Base-by-base conservation (phyloP, 1,140 invertebrate species). In the Euglossa dilemma region DNA sequence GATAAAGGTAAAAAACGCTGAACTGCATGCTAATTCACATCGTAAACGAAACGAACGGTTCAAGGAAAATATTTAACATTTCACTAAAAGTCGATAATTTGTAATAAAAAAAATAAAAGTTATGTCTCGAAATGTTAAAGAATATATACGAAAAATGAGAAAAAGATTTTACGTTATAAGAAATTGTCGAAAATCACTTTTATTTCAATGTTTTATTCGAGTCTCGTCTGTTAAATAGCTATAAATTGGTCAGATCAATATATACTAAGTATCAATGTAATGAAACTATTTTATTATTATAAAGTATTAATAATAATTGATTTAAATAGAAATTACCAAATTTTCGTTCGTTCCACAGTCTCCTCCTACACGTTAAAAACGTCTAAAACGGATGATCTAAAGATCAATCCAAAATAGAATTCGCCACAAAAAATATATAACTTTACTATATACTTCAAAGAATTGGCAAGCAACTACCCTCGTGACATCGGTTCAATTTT, bases 251-350 rank as follows among this genome's bases (percentile, higher is more conserved):
- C 4, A 23, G 7, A 6, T 61, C 7, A 67, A 25, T n/a, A 45
- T 28, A 25, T 59, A 18, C 11, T 36, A 50, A 1, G 6, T 25
- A 54, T 63, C 54, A n/a, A 70, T 4, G 6, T 20, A 52, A 61
- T 2, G 8, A 50, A 57, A 45, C 12, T 25, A 9, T 36, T n/a
- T 18, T 6, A 45, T 18, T 20, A 23, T 57, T 16, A 72, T 43
- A 63, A 18, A 5, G 3, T 0, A 45, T 43, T 23, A 12, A 25
- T 16, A 25, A 14, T n/a, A 47, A 52, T 20, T 52, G 25, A 54
- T 43, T 61, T 36, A 8, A 18, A 25, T 3, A 63, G 20, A 50
- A 45, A 73, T 80, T 80, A 80, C 78, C 78, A 80, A 73, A 74
- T 36, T 14, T 43, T 18, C 0, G 20, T 20, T 5, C 50, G n/a